Conservation (phyloP, 2,113 vertebrate genomes). For the human region GRCh38 chrX:53833001-53833500, state of each 20-base stretch:
- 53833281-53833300: background rate
- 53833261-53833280: background rate
- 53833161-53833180: background rate
- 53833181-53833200: background rate
- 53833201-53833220: background rate
- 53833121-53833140: background rate
- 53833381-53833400: background rate
- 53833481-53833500: no score
- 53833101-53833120: background rate
- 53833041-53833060: background rate
- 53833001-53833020: background rate
- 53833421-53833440: background rate
- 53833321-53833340: background rate
- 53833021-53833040: background rate
- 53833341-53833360: background rate
- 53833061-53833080: background rate
- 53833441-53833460: background rate
- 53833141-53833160: background rate
- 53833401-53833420: background rate
- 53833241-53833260: background rate
- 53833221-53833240: background rate
- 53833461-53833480: no score
- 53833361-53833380: background rate
- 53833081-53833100: background rate
- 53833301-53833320: background rate